phyloP scores from a whole-genome alignment of 2,797 vertebrate species.

The Brachyrhaphis roseni region DNA sequence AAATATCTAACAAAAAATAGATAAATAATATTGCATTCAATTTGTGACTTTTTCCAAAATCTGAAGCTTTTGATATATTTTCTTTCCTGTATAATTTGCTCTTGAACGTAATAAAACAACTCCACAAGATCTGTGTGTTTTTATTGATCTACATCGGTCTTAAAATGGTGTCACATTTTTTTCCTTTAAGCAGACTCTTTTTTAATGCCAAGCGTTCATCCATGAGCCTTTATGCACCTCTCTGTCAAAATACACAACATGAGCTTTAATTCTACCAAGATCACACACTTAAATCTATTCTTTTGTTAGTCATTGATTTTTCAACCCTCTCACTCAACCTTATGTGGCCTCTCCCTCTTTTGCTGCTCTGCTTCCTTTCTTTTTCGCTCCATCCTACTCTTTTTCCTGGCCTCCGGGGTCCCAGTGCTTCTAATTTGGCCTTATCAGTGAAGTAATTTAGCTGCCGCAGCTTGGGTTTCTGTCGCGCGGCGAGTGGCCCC shows the following conservation, averaged over 20 bases:
- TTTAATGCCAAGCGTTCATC: slow-evolving; percentile 9
- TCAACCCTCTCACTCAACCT: slow-evolving; percentile 40
- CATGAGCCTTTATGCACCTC: slow-evolving; percentile 24
- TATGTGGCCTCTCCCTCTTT: slow-evolving; percentile 44
- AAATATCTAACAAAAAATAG: not conserved
- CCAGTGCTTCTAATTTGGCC: slow-evolving; percentile 85
- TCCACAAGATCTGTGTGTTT: not conserved
- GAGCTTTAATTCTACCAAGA: slow-evolving; percentile 52
- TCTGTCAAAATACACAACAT: slow-evolving; percentile 30
- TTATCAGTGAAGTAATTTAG: slow-evolving; percentile 95
- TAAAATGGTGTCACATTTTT: slow-evolving; percentile 9
- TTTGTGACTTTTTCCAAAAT: not conserved
- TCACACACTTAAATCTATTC: slow-evolving; percentile 49
- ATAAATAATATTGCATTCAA: not conserved
- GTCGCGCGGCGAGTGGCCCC: slow-evolving; percentile 88
- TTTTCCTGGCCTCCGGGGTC: slow-evolving; percentile 84
- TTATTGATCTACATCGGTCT: not conserved
- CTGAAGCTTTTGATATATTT: not conserved
- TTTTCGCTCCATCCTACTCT: slow-evolving; percentile 56
- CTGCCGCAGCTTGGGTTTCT: slow-evolving; percentile 94
- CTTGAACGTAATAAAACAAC: not conserved
- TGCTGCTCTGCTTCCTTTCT: slow-evolving; percentile 48
- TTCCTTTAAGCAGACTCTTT: not conserved
- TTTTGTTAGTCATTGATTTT: slow-evolving; percentile 69
- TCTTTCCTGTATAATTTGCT: not conserved